Evolutionary conservation across 2,888 invertebrate genomes (phyloP), one percentile per base, ranked within the genome.

Genomic region (Melinopterus prodromus): DNA sequence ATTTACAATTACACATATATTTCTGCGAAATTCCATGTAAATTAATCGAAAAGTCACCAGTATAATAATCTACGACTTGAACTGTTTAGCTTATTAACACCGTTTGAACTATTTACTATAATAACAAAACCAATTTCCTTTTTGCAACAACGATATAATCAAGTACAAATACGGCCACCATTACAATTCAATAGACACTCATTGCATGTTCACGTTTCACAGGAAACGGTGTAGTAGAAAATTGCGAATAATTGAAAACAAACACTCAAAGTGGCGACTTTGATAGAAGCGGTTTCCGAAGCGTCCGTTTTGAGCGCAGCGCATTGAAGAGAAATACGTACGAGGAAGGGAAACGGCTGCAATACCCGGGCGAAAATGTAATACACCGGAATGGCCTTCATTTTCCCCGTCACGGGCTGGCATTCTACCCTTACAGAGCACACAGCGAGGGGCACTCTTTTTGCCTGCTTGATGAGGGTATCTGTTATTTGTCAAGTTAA

Each of bases 361-460:
- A 53, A 12, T 53, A 6, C 53, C 53, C 12, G 53, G 53, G 12
- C 53, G 53, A 53, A 53, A 53, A 53, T 53, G 53, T 53, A 53
- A 53, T 53, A 53, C 53, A 53, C 53, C 53, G 53, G 53, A 53
- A 53, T 53, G 53, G 53, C 53, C 53, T 53, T 53, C 53, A 53
- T 53, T 53, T 53, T 53, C 53, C 12, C 53, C 53, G 53, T 3
- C 53, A 53, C 9, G 53, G 53, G 7, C 53, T 53, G 53, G 9
- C 53, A 53, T 53, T 53, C 53, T 53, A 53, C 53, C 53, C 53
- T 53, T 53, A 53, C 53, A 12, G 53, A 12, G 53, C 53, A 4
- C 53, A 53, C 53, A 53, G 53, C 53, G 53, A 53, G 53, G 53
- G 53, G 53, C 53, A 53, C 53, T 53, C 53, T 53, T 53, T 53